Percentiles rank a stretch among this genome's conserved stretches.
phyloP scores from a whole-genome alignment of 2,113 vertebrate species.

The Ursus arctos region DNA sequence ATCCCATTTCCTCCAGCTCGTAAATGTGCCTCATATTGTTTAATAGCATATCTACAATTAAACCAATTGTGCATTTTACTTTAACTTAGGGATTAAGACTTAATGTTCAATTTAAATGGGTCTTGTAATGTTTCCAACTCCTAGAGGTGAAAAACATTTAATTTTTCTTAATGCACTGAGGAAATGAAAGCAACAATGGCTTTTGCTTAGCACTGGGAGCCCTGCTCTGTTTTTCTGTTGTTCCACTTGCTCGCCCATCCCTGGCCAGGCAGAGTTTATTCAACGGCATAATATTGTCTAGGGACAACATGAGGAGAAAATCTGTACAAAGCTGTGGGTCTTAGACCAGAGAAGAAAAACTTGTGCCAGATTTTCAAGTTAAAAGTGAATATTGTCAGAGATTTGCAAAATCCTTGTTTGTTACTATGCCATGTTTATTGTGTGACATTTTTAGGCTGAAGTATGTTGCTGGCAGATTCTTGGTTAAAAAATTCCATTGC shows the following conservation, averaged over 20 bases:
- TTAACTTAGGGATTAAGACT: conserved; percentile 65
- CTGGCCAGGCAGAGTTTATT: background rate
- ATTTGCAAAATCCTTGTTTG: conserved; percentile 5
- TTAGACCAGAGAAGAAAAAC: conserved; percentile 38
- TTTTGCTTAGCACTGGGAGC: conserved; percentile 32
- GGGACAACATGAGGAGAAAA: background rate
- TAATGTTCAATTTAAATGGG: conserved; percentile 63
- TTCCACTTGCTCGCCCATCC: background rate
- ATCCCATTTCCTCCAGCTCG: background rate
- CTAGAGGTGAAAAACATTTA: conserved; percentile 69
- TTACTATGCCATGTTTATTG: background rate
- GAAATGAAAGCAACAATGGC: conserved; percentile 52
- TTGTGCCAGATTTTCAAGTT: conserved; percentile 6
- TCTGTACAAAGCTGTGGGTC: conserved; percentile 12
- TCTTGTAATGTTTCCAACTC: conserved; percentile 61
- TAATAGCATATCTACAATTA: conserved; percentile 69
- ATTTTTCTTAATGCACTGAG: conserved; percentile 60
- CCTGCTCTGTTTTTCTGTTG: conserved; percentile 3
- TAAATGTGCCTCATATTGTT: conserved; percentile 59
- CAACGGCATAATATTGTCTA: background rate
- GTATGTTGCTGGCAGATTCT: background rate
- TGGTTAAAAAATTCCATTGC: background rate
- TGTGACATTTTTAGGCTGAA: conserved; percentile 39
- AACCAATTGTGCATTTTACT: conserved; percentile 70
- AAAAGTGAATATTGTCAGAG: conserved; percentile 60